A percentile compares a stretch with the other conserved stretches of the same genome.
phyloP scores from a whole-genome alignment of 1,140 invertebrate genomes.

The Pachypeltis micranthus region DNA sequence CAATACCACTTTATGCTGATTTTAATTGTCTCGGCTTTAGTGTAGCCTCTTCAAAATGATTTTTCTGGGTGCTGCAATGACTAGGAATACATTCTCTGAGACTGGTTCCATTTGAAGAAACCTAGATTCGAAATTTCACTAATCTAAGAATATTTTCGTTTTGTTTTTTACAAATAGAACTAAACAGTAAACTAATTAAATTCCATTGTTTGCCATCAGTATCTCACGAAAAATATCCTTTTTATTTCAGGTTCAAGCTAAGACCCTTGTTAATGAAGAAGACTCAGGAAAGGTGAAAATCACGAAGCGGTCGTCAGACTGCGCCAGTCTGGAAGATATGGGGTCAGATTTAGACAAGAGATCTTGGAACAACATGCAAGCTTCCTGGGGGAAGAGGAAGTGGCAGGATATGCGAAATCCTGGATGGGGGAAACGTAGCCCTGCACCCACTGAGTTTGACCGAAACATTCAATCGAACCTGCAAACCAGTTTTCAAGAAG shows the following conservation, averaged over 20 bases:
- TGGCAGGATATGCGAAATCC: conserved; percentile 19
- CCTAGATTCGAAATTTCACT: no score
- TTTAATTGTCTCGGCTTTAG: no score
- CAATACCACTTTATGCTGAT: no score
- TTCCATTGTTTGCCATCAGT: no score
- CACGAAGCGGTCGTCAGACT: background rate
- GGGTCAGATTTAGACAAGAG: background rate
- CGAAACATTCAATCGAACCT: background rate
- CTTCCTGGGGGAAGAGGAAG: conserved; percentile 15
- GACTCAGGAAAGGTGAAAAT: background rate
- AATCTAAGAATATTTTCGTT: background rate
- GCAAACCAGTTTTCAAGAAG: background rate
- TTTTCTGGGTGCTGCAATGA: no score
- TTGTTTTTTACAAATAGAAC: no score
- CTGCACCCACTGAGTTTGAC: background rate
- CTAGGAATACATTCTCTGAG: no score
- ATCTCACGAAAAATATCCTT: no score
- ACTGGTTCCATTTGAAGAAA: no score
- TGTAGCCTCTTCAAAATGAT: no score
- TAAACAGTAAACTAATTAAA: no score
- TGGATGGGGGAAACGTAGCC: background rate
- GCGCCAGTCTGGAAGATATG: background rate
- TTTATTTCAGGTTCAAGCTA: background rate
- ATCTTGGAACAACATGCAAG: background rate
- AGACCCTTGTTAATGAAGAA: background rate